Evolutionary conservation across 53 echinoderm and acorn worm species (phyloP), one percentile per base, ranked within the genome.

Genomic region (Paelopatides confundens): DNA sequence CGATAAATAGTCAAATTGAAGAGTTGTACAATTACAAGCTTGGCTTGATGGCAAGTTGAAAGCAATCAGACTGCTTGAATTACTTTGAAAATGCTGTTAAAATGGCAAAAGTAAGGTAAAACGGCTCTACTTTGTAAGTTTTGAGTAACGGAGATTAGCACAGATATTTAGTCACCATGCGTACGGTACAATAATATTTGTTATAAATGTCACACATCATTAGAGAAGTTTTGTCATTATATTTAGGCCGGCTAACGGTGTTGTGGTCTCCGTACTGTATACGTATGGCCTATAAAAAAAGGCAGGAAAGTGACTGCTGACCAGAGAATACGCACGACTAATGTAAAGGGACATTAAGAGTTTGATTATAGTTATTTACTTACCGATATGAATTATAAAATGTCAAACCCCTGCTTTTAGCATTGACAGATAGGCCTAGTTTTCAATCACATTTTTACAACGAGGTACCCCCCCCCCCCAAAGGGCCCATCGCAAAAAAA

Each of bases 171-270:
- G n/a, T n/a, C n/a, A n/a, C n/a, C n/a, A 46, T 2, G 36, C 24
- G 39, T 39, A 38, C 38, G 39, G 28, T 70, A 2, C 71, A 24
- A n/a, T n/a, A n/a, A n/a, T n/a, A n/a, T n/a, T 71, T 71, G 18
- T 71, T 71, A 46, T 24, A 71, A 71, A 38, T 71, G 71, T 71
- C 71, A 71, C 71, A 71, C 37, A 39, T 38, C 26, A 39, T 71
- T 54, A 54, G 54, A 54, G 18, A 23, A 54, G 54, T 5, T 17
- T 54, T 54, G 5, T 54, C 21, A 2, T 7, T 23, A 14, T 54
- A 54, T 54, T 17, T 23, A 40, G 40, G 7, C 6, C 40, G 40
- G 40, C 10, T 40, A 40, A 40, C 40, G 40, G 40, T 40, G 10
- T 40, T 40, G 40, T 10, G 40, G 40, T 40, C 10, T 40, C 40